A percentile compares a stretch with the other conserved stretches of the same genome.
Evolutionary conservation across 2,113 vertebrate genomes (phyloP).

Genomic region (Cranoglanis bouderius): DNA sequence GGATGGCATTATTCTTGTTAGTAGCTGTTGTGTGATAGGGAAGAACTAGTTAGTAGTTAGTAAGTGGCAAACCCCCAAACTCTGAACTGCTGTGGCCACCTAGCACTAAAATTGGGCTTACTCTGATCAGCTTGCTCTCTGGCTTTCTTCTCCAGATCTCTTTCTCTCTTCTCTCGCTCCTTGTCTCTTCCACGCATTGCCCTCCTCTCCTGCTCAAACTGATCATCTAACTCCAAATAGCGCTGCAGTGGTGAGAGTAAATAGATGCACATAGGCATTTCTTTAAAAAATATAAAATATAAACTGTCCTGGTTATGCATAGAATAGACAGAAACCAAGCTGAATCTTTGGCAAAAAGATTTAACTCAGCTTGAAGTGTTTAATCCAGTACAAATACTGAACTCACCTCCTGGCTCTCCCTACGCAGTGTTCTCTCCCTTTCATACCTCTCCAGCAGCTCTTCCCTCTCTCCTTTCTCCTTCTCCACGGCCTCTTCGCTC

Average conservation of each 20-base stretch:
- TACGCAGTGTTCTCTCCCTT: conserved; percentile 68
- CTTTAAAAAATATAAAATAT: neutral
- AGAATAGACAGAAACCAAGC: neutral
- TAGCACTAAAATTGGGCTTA: conserved; percentile 52
- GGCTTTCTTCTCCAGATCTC: conserved; percentile 74
- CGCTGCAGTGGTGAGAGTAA: conserved; percentile 22
- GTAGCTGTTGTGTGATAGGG: neutral
- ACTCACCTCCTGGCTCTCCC: conserved; percentile 75
- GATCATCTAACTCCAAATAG: conserved; percentile 77
- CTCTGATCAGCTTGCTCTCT: conserved; percentile 76
- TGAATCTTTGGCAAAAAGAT: neutral
- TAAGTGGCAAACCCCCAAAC: neutral
- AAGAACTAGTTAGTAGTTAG: neutral
- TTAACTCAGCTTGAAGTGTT: neutral
- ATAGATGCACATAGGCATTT: neutral
- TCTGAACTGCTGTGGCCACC: neutral
- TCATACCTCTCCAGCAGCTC: conserved; percentile 73
- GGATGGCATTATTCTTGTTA: neutral
- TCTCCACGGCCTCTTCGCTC: conserved; percentile 68
- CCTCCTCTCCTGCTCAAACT: conserved; percentile 75
- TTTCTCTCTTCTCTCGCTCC: conserved; percentile 70
- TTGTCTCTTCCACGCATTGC: conserved; percentile 70
- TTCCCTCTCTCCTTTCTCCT: conserved; percentile 69
- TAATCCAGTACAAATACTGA: neutral
- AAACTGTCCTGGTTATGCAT: neutral